phyloP scores from a whole-genome alignment of 2,888 invertebrate genomes.

The Bugulina stolonifera region DNA sequence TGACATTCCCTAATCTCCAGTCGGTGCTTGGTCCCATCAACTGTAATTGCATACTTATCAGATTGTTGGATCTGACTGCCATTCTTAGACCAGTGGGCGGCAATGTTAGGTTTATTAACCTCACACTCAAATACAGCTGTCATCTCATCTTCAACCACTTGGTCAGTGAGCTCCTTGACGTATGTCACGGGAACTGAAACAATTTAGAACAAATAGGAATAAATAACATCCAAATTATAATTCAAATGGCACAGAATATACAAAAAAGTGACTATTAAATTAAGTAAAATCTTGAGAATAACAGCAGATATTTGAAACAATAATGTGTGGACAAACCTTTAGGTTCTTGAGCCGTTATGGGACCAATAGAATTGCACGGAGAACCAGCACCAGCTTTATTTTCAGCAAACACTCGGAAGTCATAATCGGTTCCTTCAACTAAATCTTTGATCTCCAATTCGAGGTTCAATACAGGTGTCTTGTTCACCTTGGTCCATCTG shows the following conservation, averaged over 20 bases:
- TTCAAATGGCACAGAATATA: background rate
- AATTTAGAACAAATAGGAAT: no score
- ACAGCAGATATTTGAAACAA: no score
- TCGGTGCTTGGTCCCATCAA: conserved; percentile 38
- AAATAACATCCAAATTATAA: no score
- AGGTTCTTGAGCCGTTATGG: conserved; percentile 28
- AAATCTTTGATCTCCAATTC: conserved; percentile 29
- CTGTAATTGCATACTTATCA: conserved; percentile 35
- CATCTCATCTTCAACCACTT: conserved; percentile 32
- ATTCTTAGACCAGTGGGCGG: conserved; percentile 37
- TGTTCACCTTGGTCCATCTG: conserved; percentile 87
- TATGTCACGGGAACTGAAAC: conserved; percentile 19
- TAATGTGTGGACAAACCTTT: conserved; percentile 24
- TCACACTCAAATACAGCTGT: conserved; percentile 64
- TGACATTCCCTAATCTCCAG: conserved; percentile 35
- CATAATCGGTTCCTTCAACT: conserved; percentile 30
- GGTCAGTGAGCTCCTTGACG: conserved; percentile 30
- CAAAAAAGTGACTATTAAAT: background rate
- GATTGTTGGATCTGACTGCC: conserved; percentile 30
- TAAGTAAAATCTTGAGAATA: background rate
- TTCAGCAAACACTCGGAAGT: conserved; percentile 35
- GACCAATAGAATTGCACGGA: conserved; percentile 30
- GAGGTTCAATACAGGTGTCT: conserved; percentile 60
- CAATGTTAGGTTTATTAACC: conserved; percentile 67
- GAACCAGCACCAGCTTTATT: conserved; percentile 32